These are phyloP conservation scores for Trachelus stipa DNA, from an alignment of 2,888 invertebrate genomes.

Conservation along the genomic window DNA sequence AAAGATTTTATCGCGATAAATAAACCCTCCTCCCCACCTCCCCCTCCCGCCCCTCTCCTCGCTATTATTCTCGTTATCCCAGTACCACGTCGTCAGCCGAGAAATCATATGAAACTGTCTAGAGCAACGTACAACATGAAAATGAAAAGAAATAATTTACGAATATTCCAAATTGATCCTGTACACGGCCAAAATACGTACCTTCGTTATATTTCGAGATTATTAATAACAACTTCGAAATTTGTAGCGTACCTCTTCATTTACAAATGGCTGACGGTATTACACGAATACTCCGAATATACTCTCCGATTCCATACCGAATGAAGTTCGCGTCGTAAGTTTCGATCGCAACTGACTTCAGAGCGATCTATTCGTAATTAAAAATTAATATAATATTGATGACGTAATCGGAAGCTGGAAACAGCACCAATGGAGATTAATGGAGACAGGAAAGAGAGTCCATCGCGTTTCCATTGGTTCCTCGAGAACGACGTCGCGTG, in stretches of 20 bases:
- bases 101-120: neutral
- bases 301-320: neutral
- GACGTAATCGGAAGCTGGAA: neutral
- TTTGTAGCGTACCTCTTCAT: neutral
- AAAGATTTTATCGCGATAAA: neutral
- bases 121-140: neutral
- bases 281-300: neutral
- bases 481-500: neutral
- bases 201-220: neutral
- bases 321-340: neutral
- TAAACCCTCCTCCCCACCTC: neutral
- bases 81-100: neutral
- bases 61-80: neutral
- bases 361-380: neutral
- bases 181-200: neutral
- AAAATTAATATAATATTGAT: neutral
- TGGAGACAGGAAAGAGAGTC: constrained; percentile 27
- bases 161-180: neutral
- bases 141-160: neutral
- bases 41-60: no score
- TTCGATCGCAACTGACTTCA: neutral
- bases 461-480: constrained; percentile 7
- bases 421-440: constrained; percentile 43
- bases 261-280: neutral
- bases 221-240: neutral